phyloP scores from a whole-genome alignment of 2,113 vertebrate species.

The Hippopotamus amphibius region DNA sequence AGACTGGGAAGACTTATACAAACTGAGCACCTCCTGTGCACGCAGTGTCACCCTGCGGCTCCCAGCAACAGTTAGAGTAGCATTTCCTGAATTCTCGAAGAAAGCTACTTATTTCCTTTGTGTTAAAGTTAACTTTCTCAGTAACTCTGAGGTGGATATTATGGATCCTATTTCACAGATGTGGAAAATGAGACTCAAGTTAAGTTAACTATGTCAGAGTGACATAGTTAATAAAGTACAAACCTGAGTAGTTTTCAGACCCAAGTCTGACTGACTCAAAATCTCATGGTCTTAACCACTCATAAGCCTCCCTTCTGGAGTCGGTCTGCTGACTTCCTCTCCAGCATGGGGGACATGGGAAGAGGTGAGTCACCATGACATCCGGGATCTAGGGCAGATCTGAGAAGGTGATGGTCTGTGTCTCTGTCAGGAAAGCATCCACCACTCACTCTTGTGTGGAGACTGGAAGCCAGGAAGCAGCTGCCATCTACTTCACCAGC shows the following conservation, averaged over 20 bases:
- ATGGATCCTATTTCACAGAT: not conserved
- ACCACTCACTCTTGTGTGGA: slow-evolving; percentile 75
- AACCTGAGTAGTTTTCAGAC: not conserved
- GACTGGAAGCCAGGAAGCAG: slow-evolving; percentile 84
- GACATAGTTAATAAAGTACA: not conserved
- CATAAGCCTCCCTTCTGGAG: not conserved
- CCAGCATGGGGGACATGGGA: not conserved
- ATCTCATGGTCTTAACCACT: not conserved
- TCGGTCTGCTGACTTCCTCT: not conserved
- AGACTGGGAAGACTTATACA: not conserved
- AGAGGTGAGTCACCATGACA: not conserved
- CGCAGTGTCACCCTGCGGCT: not conserved
- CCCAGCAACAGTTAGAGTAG: not conserved
- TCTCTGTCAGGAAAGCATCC: slow-evolving; percentile 56
- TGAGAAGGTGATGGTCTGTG: not conserved
- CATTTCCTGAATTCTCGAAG: not conserved
- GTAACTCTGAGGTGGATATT: not conserved
- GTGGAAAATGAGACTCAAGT: not conserved
- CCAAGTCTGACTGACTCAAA: not conserved
- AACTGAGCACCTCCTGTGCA: not conserved
- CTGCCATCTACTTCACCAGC: slow-evolving; percentile 90
- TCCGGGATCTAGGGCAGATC: not conserved
- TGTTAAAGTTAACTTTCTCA: not conserved
- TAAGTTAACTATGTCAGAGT: too few relatives aligned
- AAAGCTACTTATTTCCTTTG: not conserved